A percentile compares a stretch with the other conserved stretches of the same genome.
phyloP scores from a whole-genome alignment of 1,140 invertebrate species.

The Dendrolimus kikuchii region DNA sequence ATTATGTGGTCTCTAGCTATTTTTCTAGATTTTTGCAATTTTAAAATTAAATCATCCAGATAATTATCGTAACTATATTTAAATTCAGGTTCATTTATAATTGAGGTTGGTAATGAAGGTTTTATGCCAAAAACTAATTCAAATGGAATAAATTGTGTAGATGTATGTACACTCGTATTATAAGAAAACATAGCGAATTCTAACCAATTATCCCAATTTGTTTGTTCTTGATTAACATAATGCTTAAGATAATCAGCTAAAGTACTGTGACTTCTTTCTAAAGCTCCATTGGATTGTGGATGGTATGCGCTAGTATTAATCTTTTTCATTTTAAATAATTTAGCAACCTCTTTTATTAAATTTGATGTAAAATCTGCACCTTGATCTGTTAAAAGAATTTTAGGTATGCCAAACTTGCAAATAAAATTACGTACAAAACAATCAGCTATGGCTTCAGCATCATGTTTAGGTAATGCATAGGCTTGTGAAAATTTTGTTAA shows the following conservation, averaged over 20 bases:
- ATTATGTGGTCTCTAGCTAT: no score
- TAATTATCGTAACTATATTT: conserved; percentile 35
- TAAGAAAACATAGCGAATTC: conserved; percentile 59
- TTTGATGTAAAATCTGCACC: no score
- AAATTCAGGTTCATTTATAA: conserved; percentile 18
- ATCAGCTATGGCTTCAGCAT: no score
- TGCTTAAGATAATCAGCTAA: conserved; percentile 47
- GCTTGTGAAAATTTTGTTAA: no score
- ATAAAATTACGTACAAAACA: no score
- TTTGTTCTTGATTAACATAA: conserved; percentile 39
- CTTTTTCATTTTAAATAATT: conserved; percentile 35
- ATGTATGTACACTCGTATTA: conserved; percentile 54
- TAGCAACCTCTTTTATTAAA: conserved; percentile 36
- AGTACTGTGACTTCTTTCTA: conserved; percentile 52
- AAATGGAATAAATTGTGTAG: conserved; percentile 38
- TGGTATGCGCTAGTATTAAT: conserved; percentile 52
- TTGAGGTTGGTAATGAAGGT: conserved; percentile 35
- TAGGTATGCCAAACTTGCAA: no score
- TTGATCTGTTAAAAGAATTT: no score
- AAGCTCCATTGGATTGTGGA: conserved; percentile 37
- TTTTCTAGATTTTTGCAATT: no score
- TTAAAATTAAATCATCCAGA: conserved; percentile 28
- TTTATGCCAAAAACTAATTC: conserved; percentile 61
- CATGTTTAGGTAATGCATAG: no score
- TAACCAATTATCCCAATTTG: conserved; percentile 67